Evolutionary conservation across 2,888 invertebrate genomes (phyloP), one percentile per base, ranked within the genome.

Genomic region (Euzetes globulus): DNA sequence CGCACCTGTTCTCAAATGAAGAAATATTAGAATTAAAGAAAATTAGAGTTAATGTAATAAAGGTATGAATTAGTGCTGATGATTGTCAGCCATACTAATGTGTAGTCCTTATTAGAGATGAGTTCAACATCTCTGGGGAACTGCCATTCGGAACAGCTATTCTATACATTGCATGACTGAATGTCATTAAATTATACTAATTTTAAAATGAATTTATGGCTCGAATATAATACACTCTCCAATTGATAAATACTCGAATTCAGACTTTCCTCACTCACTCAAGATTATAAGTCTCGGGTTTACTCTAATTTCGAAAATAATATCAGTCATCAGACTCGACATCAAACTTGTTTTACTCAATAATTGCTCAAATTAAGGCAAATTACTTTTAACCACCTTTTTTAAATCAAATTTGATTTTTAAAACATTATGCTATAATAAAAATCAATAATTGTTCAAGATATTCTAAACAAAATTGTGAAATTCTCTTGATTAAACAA

Each of bases 1-100:
- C 85, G 81, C 89, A 90, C 90, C 90, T 90, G 81, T 9, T 81
- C 80, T 73, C 73, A 52, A 75, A 70, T 72, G 41, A 72, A 47
- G 45, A 72, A 60, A 58, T n/a, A 45, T 33, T 5, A 19, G 41
- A 22, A 60, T 60, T 60, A 60, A 60, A 60, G 37, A 33, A 63
- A n/a, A 50, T 50, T 71, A 50, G 71, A 41, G 9, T 17, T 71
- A 50, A 55, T 55, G 25, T 22, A 55, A 55, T 25, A 19, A 55
- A 55, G 25, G 55, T 11, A 17, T 63, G 37, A 63, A 63, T 63
- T 33, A 63, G 63, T 63, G 63, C 7, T 63, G 63, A 70, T 50
- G 71, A 73, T 50, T 33, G 37, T 19, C 45, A 68, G 60, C 29
- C 25, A 37, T 75, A 63, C 25, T 63, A 52, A 63, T 60, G 50